Evolutionary conservation across 2,888 invertebrate genomes (phyloP), one percentile per base, ranked within the genome.

Genomic region (Meandrusa payeni): DNA sequence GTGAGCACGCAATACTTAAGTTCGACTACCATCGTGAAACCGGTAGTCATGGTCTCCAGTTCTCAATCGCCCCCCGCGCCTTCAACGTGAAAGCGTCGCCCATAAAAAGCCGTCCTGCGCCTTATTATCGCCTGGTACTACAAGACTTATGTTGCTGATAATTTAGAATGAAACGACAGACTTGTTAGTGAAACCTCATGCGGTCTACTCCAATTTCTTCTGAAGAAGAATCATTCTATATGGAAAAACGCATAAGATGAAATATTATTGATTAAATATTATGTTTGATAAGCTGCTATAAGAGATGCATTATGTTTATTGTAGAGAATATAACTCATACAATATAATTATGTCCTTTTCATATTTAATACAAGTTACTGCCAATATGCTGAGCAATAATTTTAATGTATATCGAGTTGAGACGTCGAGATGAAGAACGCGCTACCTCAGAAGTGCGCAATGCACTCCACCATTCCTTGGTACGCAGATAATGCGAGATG

Each of bases 1-100:
- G 90, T 92, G 50, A 91, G 91, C 74, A 90, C 92, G 52, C 93
- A 93, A 79, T 93, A 93, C 76, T 78, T 91, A 45, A 89, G 90
- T 66, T 82, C 90, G 17, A 82, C 90, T 29, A 82, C 90, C 46
- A 80, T 93, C 45, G 90, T 93, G 32, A 93, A 93, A 69, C 93
- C 93, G 1, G 90, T 93, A 28, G 92, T 93, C 38, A 92, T 93
- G 43, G 92, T 92, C 46, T 72, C 73, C 13, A 59, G 65, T 48
- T 61, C 76, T 17, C 67, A 57, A 53, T 53, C 64, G 26, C 59
- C 59, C n/a, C 54, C 58, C 45, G 48, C 51, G 29, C 56, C 57
- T 28, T 47, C 54, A 54, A 51, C 60, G 54, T 63, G 62, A 59
- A 53, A 41, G 15, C 38, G 47, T 29, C 46, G 20, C 46, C 50